Conservation (phyloP, 2,113 vertebrate genomes). For the Percopsis transmontana region DNA sequence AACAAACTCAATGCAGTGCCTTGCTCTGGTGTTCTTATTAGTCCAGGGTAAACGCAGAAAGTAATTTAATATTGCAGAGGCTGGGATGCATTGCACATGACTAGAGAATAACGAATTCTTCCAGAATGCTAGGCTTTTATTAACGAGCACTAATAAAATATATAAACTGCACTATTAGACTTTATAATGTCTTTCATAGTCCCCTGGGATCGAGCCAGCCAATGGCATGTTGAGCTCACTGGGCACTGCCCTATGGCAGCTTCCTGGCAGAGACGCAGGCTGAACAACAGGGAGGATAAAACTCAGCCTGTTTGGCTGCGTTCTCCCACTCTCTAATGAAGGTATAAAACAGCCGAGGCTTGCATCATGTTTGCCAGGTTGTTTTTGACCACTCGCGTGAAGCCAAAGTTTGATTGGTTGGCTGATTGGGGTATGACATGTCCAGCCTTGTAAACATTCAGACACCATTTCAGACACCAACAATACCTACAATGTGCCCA, state of each 20-base stretch:
- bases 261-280: constrained; percentile 66
- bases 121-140: constrained; percentile 69
- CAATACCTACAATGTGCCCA: constrained; percentile 15
- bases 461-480: constrained; percentile 27
- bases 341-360: constrained; percentile 66
- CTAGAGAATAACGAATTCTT: constrained; percentile 70
- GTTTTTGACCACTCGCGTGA: constrained; percentile 65
- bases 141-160: constrained; percentile 78
- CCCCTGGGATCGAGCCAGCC: constrained; percentile 71
- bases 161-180: constrained; percentile 79
- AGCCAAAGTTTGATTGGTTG: constrained; percentile 62
- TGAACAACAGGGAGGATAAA: constrained; percentile 69
- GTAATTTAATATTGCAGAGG: constrained; percentile 52
- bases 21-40: constrained; percentile 55
- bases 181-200: constrained; percentile 79
- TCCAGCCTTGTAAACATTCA: constrained; percentile 53
- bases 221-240: constrained; percentile 64
- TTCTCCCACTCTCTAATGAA: constrained; percentile 72
- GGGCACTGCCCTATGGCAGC: constrained; percentile 77
- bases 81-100: constrained; percentile 60
- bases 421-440: constrained; percentile 55
- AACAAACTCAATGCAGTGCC: constrained; percentile 39
- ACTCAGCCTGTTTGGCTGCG: constrained; percentile 61
- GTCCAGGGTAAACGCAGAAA: constrained; percentile 45
- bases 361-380: constrained; percentile 66